Base-by-base conservation (phyloP, 2,113 vertebrate genomes). In the Rhodinocichla rosea region DNA sequence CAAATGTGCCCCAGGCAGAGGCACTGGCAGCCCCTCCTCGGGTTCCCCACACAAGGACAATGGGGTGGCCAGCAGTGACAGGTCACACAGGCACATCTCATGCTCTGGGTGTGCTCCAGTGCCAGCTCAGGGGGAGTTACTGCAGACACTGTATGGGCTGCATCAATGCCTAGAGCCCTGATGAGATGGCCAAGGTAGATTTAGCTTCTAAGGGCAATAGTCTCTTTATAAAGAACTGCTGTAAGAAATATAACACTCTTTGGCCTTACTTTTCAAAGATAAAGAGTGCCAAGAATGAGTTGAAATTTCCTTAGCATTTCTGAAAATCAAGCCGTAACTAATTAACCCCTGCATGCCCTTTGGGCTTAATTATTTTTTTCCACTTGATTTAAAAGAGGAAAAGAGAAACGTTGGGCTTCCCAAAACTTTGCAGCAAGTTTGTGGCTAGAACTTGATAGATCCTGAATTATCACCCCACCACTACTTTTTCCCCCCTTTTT, bases 31-130 rank as follows among this genome's bases (percentile, higher is more conserved):
- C 40, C 52, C 32, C 16, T 57, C 10, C 37, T 49, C 2, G 0
- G 27, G 33, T 40, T 22, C 28, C 40, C 42, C 39, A 2, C 1
- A 7, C 6, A 21, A 33, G 33, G 57, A 7, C 49, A 68, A 1
- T 9, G 32, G 30, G 32, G 39, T 21, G 42, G 7, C 24, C 60
- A 67, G 42, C 1, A 0, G 42, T 26, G 35, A 12, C 0, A 0
- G 8, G 23, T 9, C 16, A 10, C 13, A 2, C 19, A 1, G 10
- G 28, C 0, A 0, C 15, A 4, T 30, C 24, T 40, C 57, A 12
- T 15, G 21, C 15, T 35, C 37, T 28, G 18, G 10, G 27, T 57
- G 63, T 44, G n/a, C 42, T 45, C 26, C 2, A 62, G n/a, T 56
- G 65, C 23, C 6, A 7, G 37, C 26, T 87, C 62, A 42, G 52